Percentiles rank a stretch among this genome's conserved stretches.
Conservation (phyloP, 2,797 vertebrate species). For the Staurois parvus region DNA sequence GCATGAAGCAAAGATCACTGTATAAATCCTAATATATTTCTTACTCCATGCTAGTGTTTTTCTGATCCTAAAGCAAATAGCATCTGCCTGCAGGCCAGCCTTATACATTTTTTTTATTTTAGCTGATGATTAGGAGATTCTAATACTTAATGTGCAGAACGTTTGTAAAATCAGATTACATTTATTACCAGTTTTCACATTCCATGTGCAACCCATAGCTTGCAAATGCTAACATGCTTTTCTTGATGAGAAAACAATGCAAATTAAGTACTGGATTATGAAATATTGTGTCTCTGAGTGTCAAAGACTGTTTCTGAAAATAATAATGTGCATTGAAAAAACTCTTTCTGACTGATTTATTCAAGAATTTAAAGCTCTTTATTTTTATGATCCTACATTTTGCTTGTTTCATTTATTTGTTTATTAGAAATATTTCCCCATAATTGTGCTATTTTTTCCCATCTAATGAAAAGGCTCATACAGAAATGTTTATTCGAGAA, state of each 20-base stretch:
- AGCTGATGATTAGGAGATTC: constrained; percentile 58
- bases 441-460: too few relatives aligned
- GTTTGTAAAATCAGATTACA: constrained; percentile 57
- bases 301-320: constrained; percentile 38
- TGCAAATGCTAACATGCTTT: constrained; percentile 54
- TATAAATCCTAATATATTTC: constrained; percentile 25
- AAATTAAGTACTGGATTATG: constrained; percentile 60
- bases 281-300: constrained; percentile 47
- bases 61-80: constrained; percentile 15
- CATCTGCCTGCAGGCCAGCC: constrained; percentile 24
- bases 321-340: constrained; percentile 24
- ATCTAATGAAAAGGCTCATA: too few relatives aligned
- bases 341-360: constrained; percentile 22
- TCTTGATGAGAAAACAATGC: constrained; percentile 62
- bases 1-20: constrained; percentile 26
- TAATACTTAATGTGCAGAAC: constrained; percentile 62
- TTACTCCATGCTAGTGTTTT: constrained; percentile 10
- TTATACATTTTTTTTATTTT: constrained; percentile 53
- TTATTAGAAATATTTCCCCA: background rate
- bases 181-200: constrained; percentile 53
- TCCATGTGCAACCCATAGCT: constrained; percentile 36
- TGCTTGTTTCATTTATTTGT: constrained; percentile 2
- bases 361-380: constrained; percentile 24
- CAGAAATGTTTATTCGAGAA: too few relatives aligned
- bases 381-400: background rate